Conservation (phyloP, 2,888 invertebrate species). For the Melitaea athalia region DNA sequence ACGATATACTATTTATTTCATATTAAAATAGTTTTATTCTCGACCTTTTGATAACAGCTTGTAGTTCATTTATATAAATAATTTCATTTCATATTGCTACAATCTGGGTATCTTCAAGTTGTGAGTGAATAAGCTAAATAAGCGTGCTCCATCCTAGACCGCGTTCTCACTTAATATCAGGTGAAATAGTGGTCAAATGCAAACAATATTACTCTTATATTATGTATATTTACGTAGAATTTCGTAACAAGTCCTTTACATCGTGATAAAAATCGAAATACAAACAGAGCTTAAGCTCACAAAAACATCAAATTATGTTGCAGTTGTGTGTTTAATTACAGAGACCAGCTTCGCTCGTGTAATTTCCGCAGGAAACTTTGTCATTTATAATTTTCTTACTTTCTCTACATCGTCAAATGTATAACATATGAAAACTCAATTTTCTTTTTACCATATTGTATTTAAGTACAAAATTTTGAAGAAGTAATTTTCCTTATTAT, state of each 20-base stretch:
- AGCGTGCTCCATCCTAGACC: no score
- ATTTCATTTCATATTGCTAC: no score
- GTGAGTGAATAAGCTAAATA: no score
- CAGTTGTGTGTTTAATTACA: not conserved
- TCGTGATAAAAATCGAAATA: not conserved
- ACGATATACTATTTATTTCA: conserved; percentile 11
- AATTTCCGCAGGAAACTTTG: not conserved
- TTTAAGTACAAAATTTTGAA: not conserved
- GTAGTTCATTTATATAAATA: no score
- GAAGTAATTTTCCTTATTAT: no score
- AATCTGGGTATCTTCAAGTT: no score
- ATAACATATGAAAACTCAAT: not conserved
- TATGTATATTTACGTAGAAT: not conserved
- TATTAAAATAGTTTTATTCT: not conserved
- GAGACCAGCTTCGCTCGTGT: not conserved
- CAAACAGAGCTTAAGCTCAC: no score
- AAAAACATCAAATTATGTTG: not conserved
- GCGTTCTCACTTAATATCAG: no score
- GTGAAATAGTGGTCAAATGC: no score
- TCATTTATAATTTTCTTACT: not conserved
- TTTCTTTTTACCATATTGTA: not conserved
- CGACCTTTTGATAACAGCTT: not conserved
- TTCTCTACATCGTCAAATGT: not conserved
- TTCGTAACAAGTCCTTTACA: not conserved
- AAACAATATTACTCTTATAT: no score